Evolutionary conservation across 2,113 vertebrate species (phyloP), one percentile per base, ranked within the genome.

Genomic region (Plecotus auritus): DNA sequence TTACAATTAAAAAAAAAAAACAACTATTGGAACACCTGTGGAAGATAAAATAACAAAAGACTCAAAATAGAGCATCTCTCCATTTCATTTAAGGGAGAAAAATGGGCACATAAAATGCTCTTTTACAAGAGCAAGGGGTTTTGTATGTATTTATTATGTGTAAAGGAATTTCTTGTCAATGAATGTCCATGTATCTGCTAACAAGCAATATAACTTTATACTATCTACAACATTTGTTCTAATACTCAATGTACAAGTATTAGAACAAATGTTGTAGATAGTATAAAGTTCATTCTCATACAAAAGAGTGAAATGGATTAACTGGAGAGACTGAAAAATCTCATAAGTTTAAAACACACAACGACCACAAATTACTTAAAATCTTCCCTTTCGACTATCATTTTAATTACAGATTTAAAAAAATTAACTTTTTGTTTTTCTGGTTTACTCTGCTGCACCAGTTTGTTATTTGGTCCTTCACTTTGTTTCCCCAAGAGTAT

Each of bases 91-190:
- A 45, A 72, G 49, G n/a, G 17, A 76, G 30, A 13, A 70, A 93
- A 91, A 56, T 73, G 28, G 2, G n/a, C 12, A 80, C 5, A 47
- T 78, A 66, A 78, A 81, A 54, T 45, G 28, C 28, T 32, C 2
- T 61, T 32, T 93, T 81, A 80, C 0, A 94, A 81, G 14, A 82
- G 2, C 32, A 90, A 85, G 23, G 1, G 5, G 7, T 70, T 95
- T 88, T 9, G 37, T 35, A 70, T 78, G 12, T 85, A 69, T 85
- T 94, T 96, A 61, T 90, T 88, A 74, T 59, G 10, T 88, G 7
- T 69, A 77, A 95, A 93, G 28, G 11, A 88, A 86, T 94, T 93
- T 88, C 35, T 80, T 74, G 20, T 94, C 17, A 82, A 28, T 90
- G 45, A 69, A 70, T 66, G 1, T 77, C 12, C 13, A 81, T 20